These are phyloP conservation scores for Benthochromis sp. DNA, from an alignment of 2,113 vertebrate species.

Conservation along the genomic window DNA sequence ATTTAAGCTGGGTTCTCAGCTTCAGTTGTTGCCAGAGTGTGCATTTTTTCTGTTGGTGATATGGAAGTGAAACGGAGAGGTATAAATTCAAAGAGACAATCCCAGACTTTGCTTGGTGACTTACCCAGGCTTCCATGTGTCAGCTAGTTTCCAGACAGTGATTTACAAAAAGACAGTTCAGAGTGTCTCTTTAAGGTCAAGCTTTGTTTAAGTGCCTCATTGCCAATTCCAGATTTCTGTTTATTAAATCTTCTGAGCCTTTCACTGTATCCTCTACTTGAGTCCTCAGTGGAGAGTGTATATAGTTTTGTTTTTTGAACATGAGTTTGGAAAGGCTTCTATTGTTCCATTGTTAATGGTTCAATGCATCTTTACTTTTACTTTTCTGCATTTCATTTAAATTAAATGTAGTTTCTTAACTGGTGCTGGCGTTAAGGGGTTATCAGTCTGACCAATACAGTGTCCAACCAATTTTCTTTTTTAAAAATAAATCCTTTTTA, in stretches of 20 bases:
- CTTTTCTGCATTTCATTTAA: not conserved
- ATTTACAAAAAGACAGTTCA: not conserved
- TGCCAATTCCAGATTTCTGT: not conserved
- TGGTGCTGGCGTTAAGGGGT: not conserved
- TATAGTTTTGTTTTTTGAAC: not conserved
- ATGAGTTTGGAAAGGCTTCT: not conserved
- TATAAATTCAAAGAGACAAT: not conserved
- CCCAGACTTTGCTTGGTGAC: not conserved
- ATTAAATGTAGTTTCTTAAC: not conserved
- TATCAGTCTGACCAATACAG: not conserved
- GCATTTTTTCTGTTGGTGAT: not conserved
- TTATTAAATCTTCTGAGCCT: not conserved
- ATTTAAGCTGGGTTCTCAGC: not conserved
- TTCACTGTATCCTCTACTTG: not conserved
- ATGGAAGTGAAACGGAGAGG: not conserved
- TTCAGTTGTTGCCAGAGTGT: not conserved
- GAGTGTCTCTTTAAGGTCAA: not conserved
- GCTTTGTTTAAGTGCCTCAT: not conserved
- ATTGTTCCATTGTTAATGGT: not conserved
- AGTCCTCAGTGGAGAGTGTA: not conserved
- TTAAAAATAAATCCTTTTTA: not conserved
- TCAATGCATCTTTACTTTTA: not conserved
- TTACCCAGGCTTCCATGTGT: not conserved
- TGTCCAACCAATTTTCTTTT: not conserved
- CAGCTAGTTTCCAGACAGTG: not conserved